Percentiles rank a stretch among this genome's conserved stretches.
Conservation (phyloP, 2,797 vertebrate genomes). For the Crenuchus spilurus region DNA sequence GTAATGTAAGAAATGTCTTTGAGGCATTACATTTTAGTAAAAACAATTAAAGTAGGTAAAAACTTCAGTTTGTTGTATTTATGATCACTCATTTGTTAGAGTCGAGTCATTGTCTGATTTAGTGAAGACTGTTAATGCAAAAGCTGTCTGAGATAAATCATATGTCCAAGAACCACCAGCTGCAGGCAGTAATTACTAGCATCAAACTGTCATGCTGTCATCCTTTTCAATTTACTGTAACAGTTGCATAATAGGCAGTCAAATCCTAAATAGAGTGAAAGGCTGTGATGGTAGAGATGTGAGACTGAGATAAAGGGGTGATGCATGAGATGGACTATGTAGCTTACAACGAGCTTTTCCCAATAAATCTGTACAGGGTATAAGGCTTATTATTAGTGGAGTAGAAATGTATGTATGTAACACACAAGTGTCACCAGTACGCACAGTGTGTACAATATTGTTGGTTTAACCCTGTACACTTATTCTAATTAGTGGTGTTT, state of each 20-base stretch:
- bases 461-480: slow-evolving; percentile 19
- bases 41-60: too few species aligned
- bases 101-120: background rate
- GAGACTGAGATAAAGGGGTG: background rate
- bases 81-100: background rate
- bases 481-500: slow-evolving; percentile 23
- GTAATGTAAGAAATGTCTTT: too few species aligned
- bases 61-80: too few species aligned
- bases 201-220: slow-evolving; percentile 64
- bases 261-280: slow-evolving; percentile 50
- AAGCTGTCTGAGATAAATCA: slow-evolving; percentile 21
- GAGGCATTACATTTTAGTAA: too few species aligned
- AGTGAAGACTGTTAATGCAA: slow-evolving; percentile 12
- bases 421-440: background rate
- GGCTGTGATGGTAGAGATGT: background rate
- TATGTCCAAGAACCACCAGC: slow-evolving; percentile 16
- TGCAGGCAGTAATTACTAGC: slow-evolving; percentile 66
- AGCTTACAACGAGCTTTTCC: slow-evolving; percentile 24
- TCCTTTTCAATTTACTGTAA: slow-evolving; percentile 51
- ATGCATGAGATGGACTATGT: background rate
- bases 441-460: background rate
- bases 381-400: slow-evolving; percentile 23
- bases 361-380: slow-evolving; percentile 24
- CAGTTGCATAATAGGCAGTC: slow-evolving; percentile 36
- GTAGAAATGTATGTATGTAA: background rate